These are phyloP conservation scores for Esperia sulphurella DNA, from an alignment of 2,888 invertebrate genomes.

Conservation along the genomic window DNA sequence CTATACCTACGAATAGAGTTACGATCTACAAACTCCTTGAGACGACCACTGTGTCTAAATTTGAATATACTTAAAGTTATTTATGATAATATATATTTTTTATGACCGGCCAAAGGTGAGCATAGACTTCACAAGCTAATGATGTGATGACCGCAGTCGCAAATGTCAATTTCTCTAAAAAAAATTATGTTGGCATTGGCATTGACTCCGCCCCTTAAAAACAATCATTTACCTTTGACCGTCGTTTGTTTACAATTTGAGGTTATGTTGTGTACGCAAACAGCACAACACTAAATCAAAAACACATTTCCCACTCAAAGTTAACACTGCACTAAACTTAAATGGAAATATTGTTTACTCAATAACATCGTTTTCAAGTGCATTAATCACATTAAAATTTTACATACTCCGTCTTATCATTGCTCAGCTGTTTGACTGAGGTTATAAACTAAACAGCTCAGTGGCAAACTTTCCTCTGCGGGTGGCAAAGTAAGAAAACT, in stretches of 20 bases:
- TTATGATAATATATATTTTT: too few species aligned
- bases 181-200: not conserved
- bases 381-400: not conserved
- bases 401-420: not conserved
- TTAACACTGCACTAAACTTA: slow-evolving; percentile 14
- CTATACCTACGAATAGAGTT: too few species aligned
- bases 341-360: not conserved
- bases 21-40: too few species aligned
- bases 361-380: not conserved
- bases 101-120: too few species aligned
- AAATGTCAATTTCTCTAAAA: not conserved
- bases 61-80: too few species aligned
- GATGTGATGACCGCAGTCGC: too few species aligned
- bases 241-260: slow-evolving; percentile 9
- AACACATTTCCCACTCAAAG: slow-evolving; percentile 11
- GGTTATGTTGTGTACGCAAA: slow-evolving; percentile 14
- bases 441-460: too few species aligned
- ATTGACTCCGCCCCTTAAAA: not conserved
- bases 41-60: too few species aligned
- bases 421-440: slow-evolving; percentile 11
- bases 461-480: too few species aligned
- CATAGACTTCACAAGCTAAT: too few species aligned
- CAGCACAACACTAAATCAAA: not conserved
- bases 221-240: slow-evolving; percentile 13
- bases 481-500: too few species aligned